Percentiles rank a stretch among this genome's conserved stretches.
Conservation (phyloP, 2,113 vertebrate species). For the Danio rerio region GRCz12tu NC_133180.1:32103501-32104000, state of each 20-base stretch:
- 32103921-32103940: too few species aligned
- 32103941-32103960: too few species aligned
- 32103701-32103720: neutral
- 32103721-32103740: conserved; percentile 19
- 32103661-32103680: conserved; percentile 29
- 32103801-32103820: neutral
- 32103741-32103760: neutral
- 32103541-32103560: conserved; percentile 15
- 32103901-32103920: too few species aligned
- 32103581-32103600: conserved; percentile 21
- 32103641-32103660: conserved; percentile 18
- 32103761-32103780: neutral
- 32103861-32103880: too few species aligned
- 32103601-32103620: neutral
- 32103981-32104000: neutral
- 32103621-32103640: conserved; percentile 18
- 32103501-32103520: conserved; percentile 8
- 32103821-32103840: too few species aligned
- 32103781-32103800: conserved; percentile 9
- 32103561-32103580: conserved; percentile 5
- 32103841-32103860: too few species aligned
- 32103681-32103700: neutral
- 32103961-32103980: neutral
- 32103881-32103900: too few species aligned
- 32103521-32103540: neutral